Evolutionary conservation across 2,797 vertebrate species (phyloP), one percentile per base, ranked within the genome.

Genomic region (Eulemur albifrons): DNA sequence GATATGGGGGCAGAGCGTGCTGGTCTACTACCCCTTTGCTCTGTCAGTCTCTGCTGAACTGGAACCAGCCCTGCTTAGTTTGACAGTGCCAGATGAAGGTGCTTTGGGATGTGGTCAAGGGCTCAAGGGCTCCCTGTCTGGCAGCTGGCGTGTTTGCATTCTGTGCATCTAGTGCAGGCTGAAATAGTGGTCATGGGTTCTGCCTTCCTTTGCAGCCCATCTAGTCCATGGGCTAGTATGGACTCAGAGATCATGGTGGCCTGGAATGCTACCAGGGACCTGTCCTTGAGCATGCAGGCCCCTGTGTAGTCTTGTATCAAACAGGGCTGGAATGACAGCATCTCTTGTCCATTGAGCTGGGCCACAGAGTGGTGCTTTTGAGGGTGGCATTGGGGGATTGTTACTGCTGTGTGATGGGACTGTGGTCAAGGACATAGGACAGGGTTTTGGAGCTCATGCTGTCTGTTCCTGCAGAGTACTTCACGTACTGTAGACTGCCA

Each of bases 381-480:
- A 21, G 40, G 27, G 8, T 67, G 52, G 20, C 7, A 9, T 10
- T 5, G 15, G 32, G 14, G 21, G 32, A 79, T 88, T 81, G 13
- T 88, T 90, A 45, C 63, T 91, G 38, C 20, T 69, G 6, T n/a
- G 48, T 86, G 73, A 50, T 27, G 63, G 45, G 7, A 82, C 30
- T 85, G 40, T 96, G 70, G 79, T 84, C 75, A 92, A 84, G 90
- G 63, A 75, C 81, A 77, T 17, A 94, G 63, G 73, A 48, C 52
- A 82, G 82, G 67, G 40, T 73, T 91, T 84, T 92, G 70, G 32
- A 93, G 54, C 32, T 96, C 54, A 17, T 93, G 54, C 27, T 11
- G 23, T 72, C n/a, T 59, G 54, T 67, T 94, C 15, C 54, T 95
- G 9, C 77, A 88, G 48, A 77, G 57, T 43, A n/a, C 30, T 12